These are phyloP conservation scores for Tympanuchus pallidicinctus DNA, from an alignment of 2,113 vertebrate genomes.

Conservation along the genomic window DNA sequence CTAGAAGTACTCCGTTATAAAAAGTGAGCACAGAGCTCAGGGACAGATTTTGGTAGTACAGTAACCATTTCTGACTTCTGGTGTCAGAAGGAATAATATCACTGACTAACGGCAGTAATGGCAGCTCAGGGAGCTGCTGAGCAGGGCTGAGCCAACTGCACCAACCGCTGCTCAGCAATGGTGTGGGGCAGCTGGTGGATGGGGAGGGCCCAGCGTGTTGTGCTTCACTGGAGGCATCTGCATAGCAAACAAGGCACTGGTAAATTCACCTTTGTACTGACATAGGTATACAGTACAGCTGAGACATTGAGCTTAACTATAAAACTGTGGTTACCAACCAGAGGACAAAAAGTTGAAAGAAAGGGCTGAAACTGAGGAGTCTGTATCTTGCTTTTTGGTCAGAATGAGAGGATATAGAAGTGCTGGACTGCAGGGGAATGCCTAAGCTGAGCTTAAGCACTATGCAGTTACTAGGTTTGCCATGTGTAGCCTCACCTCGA, in stretches of 20 bases:
- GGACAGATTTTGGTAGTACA: background rate
- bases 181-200: rapidly evolving
- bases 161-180: background rate
- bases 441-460: background rate
- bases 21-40: background rate
- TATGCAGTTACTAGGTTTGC: rapidly evolving
- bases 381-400: background rate
- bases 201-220: rapidly evolving
- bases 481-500: background rate
- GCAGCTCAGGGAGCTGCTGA: rapidly evolving
- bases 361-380: background rate
- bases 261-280: background rate
- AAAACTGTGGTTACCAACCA: rapidly evolving
- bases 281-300: background rate
- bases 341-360: background rate
- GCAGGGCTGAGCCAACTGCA: rapidly evolving
- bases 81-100: background rate
- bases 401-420: background rate
- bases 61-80: background rate
- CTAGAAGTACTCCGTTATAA: background rate
- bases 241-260: background rate
- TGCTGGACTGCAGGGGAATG: background rate
- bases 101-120: background rate
- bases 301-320: background rate
- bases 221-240: background rate